Evolutionary conservation across 2,113 vertebrate species (phyloP), one percentile per base, ranked within the genome.

Genomic region (Seriola aureovittata): DNA sequence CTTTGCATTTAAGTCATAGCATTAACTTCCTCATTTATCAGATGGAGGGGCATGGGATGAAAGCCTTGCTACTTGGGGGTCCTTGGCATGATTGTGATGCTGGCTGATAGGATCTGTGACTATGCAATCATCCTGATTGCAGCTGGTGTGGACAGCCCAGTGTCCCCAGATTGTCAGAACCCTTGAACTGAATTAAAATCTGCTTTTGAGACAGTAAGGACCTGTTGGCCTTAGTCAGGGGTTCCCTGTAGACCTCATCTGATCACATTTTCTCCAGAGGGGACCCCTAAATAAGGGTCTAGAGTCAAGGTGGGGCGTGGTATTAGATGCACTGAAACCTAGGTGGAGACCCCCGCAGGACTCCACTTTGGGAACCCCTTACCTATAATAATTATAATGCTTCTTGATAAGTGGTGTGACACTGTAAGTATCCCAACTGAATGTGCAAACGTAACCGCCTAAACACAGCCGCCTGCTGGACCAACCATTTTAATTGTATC

Each of bases 401-500:
- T 0, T 59, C 11, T 44, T 16, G 11, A 58, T 14, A 38, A 32
- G 44, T 23, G 54, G 62, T 74, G 46, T 79, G 70, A 71, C 60
- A 46, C 57, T 57, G 46, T 21, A 21, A 54, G 63, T 19, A 34
- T 65, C 52, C 32, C 58, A 36, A 7, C 36, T 29, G 42, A 52
- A 23, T 70, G 60, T 63, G 32, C 44, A 57, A 48, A 73, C 54
- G 11, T 25, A 32, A n/a, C 63, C 16, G 19, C 65, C 65, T 48
- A 36, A 29, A 76, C 50, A 13, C 34, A 19, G 11, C 64, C 11
- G 44, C 64, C 71, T 54, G 75, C 73, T 34, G 65, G 13, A 4
- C 29, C 71, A 84, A 87, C 80, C 71, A 71, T 81, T 68, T 59
- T 50, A 71, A 88, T 36, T 38, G 46, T 32, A 52, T 19, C 58